These are phyloP conservation scores for Prenolepis imparis DNA, from an alignment of 2,888 invertebrate genomes.

Conservation along the genomic window DNA sequence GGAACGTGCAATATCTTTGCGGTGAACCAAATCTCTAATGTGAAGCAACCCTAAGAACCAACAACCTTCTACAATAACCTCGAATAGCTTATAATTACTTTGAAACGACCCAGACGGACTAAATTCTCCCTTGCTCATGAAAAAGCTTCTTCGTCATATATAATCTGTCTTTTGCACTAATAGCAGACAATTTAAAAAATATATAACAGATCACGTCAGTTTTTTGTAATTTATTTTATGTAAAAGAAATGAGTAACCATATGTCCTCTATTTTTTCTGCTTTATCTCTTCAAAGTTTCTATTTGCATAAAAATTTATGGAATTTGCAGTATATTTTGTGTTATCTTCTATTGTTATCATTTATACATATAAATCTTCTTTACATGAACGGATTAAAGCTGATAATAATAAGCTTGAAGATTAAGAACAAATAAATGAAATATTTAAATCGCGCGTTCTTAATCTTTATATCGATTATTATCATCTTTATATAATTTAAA, in stretches of 20 bases:
- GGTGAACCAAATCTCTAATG: not conserved
- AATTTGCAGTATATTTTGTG: not conserved
- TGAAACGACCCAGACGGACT: conserved; percentile 2
- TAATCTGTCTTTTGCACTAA: conserved; percentile 42
- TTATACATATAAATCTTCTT: too few relatives aligned
- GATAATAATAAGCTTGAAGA: not conserved
- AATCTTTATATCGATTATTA: too few relatives aligned
- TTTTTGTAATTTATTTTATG: conserved; percentile 44
- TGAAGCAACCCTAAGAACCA: conserved; percentile 3
- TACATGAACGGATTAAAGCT: too few relatives aligned
- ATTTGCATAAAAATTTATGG: conserved; percentile 1
- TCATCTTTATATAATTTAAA: too few relatives aligned
- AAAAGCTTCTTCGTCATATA: conserved; percentile 25
- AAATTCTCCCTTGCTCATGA: conserved; percentile 16
- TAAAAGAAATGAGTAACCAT: conserved; percentile 27
- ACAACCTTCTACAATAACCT: conserved; percentile 16
- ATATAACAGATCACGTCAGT: conserved; percentile 26
- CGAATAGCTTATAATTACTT: conserved; percentile 16
- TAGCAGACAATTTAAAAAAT: conserved; percentile 24
- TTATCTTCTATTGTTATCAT: not conserved
- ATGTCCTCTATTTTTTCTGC: not conserved
- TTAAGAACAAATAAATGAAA: not conserved
- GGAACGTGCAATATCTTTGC: conserved; percentile 20
- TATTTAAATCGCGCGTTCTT: not conserved
- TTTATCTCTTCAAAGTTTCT: conserved; percentile 2